Percentiles rank a stretch among this genome's conserved stretches.
Evolutionary conservation across 2,888 invertebrate species (phyloP).

Genomic region (Teleiodes luculella): DNA sequence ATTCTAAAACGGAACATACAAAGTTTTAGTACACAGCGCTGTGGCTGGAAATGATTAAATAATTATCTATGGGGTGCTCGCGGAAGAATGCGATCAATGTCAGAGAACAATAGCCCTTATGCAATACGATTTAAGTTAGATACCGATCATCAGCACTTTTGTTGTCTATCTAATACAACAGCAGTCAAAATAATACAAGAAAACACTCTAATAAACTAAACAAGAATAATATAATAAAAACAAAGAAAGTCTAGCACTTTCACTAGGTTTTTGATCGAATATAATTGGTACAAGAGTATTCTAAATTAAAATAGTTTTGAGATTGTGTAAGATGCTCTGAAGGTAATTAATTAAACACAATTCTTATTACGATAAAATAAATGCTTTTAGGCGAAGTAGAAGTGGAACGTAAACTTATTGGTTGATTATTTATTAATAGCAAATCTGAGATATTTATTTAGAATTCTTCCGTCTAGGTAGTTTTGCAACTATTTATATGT

Average conservation of each 20-base stretch:
- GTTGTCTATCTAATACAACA: conserved; percentile 10
- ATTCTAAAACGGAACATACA: no score
- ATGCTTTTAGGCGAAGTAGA: background rate
- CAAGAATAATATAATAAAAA: conserved; percentile 1
- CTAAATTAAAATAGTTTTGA: background rate
- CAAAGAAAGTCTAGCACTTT: conserved; percentile 15
- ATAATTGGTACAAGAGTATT: background rate
- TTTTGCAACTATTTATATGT: background rate
- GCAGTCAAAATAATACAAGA: conserved; percentile 14
- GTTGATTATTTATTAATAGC: background rate
- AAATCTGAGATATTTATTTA: background rate
- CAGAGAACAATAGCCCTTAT: conserved; percentile 53
- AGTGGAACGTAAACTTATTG: background rate
- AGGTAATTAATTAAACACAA: background rate
- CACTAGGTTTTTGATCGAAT: conserved; percentile 8
- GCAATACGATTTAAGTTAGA: conserved; percentile 30
- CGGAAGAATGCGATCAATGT: conserved; percentile 44
- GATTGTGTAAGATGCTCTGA: no score
- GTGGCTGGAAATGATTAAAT: no score
- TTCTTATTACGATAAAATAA: background rate
- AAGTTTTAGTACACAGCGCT: no score
- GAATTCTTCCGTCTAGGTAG: background rate
- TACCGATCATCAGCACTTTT: background rate
- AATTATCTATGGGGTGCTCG: background rate
- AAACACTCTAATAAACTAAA: background rate